phyloP scores from a whole-genome alignment of 2,888 invertebrate species.

The Pediacus dermestoides region DNA sequence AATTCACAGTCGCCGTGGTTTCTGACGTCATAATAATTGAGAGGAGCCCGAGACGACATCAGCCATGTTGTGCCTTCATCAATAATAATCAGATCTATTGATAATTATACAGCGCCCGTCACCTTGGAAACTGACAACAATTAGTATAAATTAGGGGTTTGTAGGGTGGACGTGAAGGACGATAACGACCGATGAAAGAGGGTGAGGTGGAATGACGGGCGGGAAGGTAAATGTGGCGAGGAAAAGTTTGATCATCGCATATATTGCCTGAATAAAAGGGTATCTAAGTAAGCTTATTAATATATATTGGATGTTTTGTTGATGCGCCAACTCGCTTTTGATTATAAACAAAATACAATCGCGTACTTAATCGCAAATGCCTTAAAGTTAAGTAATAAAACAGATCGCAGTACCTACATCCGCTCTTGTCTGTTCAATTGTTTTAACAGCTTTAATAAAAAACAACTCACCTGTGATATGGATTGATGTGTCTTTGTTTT shows the following conservation, averaged over 20 bases:
- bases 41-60: constrained; percentile 26
- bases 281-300: constrained; percentile 39
- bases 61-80: constrained; percentile 44
- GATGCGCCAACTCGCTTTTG: background rate
- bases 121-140: constrained; percentile 50
- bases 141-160: constrained; percentile 48
- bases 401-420: constrained; percentile 28
- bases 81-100: constrained; percentile 51
- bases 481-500: constrained; percentile 30
- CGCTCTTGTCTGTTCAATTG: constrained; percentile 27
- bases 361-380: constrained; percentile 2
- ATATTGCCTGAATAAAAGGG: no score
- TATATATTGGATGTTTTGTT: constrained; percentile 37
- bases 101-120: constrained; percentile 47
- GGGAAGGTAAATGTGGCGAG: constrained; percentile 22
- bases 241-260: constrained; percentile 39
- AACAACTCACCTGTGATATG: constrained; percentile 26
- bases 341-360: no score
- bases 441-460: constrained; percentile 28
- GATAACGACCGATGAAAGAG: constrained; percentile 21
- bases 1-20: constrained; percentile 29
- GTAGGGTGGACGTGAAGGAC: constrained; percentile 15
- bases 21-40: constrained; percentile 33
- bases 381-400: constrained; percentile 26
- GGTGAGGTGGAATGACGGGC: constrained; percentile 14